Evolutionary conservation across 1,140 invertebrate genomes (phyloP).

Genomic region (Caenorhabditis tropicalis): DNA sequence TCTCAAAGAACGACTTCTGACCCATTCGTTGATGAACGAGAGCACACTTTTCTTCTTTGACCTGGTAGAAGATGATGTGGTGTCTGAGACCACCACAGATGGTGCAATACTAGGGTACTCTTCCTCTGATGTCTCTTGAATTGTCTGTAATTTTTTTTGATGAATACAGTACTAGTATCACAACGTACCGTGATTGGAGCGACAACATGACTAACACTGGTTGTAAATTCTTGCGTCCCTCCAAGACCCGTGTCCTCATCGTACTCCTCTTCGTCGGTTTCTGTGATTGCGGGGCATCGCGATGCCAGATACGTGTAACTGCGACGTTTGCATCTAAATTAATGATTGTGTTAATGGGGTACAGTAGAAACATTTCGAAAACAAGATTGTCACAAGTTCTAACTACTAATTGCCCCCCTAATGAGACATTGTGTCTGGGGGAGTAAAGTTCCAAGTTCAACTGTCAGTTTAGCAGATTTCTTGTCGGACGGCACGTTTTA

Average conservation of each 20-base stretch:
- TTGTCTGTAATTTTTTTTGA: neutral
- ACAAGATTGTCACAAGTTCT: no score
- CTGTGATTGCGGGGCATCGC: constrained; percentile 17
- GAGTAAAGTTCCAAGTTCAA: no score
- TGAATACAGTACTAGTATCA: neutral
- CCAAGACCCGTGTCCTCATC: neutral
- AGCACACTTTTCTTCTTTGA: constrained; percentile 34
- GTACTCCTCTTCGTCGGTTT: constrained; percentile 27
- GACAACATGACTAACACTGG: neutral
- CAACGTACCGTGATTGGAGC: neutral
- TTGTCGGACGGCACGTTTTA: neutral
- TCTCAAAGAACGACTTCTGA: constrained; percentile 37
- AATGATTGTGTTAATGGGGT: neutral
- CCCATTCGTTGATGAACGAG: constrained; percentile 21
- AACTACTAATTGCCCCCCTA: no score
- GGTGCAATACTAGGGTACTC: neutral
- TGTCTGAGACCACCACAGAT: neutral
- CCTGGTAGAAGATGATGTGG: neutral
- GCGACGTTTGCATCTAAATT: constrained; percentile 25
- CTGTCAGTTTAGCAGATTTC: neutral
- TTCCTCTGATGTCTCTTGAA: neutral
- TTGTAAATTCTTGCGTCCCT: constrained; percentile 25
- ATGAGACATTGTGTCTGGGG: no score
- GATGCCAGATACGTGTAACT: constrained; percentile 33
- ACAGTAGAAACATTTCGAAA: no score